These are phyloP conservation scores for Bhutanitis thaidina DNA, from an alignment of 2,888 invertebrate genomes.

Conservation along the genomic window DNA sequence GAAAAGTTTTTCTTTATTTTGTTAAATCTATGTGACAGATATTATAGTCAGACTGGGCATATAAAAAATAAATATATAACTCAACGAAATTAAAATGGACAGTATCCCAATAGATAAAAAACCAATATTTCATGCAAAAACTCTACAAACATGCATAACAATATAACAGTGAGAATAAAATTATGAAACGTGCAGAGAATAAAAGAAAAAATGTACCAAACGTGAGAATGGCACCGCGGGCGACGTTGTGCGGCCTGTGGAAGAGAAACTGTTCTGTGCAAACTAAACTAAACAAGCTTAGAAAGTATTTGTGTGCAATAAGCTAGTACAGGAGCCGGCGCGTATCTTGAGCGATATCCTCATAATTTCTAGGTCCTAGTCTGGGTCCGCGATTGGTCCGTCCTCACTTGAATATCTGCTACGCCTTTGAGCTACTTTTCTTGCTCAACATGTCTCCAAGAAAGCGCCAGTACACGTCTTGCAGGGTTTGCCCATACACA, in stretches of 20 bases:
- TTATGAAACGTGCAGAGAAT: conserved; percentile 23
- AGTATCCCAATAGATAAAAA: neutral
- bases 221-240: conserved; percentile 33
- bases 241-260: conserved; percentile 47
- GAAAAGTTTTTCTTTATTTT: no score
- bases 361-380: no score
- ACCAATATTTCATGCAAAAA: conserved; percentile 1
- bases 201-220: conserved; percentile 39
- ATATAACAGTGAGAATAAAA: neutral
- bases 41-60: neutral
- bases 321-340: neutral
- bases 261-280: conserved; percentile 49
- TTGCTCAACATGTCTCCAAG: no score
- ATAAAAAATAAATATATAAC: neutral
- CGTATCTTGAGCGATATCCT: no score
- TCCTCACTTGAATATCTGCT: no score
- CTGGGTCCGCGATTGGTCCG: no score
- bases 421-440: no score
- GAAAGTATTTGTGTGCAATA: conserved; percentile 8
- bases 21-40: neutral
- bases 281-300: conserved; percentile 49
- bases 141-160: neutral
- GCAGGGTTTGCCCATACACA: no score
- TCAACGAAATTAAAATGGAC: neutral
- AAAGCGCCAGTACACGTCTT: no score